Base-by-base conservation (phyloP, 1,140 invertebrate genomes). In the Ephestia elutella region DNA sequence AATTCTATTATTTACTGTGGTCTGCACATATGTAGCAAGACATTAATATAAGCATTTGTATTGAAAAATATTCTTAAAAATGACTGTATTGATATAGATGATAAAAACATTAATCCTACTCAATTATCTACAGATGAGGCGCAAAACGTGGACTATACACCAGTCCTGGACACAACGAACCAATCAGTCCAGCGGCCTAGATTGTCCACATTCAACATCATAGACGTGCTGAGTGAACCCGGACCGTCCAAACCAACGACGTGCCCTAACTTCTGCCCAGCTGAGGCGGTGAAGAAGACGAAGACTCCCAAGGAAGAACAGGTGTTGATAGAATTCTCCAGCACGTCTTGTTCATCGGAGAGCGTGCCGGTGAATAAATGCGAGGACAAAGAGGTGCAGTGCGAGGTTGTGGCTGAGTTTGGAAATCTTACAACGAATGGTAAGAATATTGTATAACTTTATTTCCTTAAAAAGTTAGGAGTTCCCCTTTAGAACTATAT, bases 181-280 rank as follows among this genome's bases (percentile, higher is more conserved):
- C 65, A 28, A n/a, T 25, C 59, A n/a, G 11, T 56, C 13, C 49
- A 62, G 8, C 9, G 53, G 17, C 63, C 50, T 0, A 7, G 57
- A 18, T 10, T 19, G n/a, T 13, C 7, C 0, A 44, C 71, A 0
- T 59, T 57, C 53, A 82, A 84, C 30, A 56, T 87, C 2, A 75
- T 85, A 2, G 84, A 87, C 58, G 69, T 75, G 15, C 60, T 84
- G 10, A 80, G 75, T 53, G 80, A 87, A 56, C 73, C 82, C 0
- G 56, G 56, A 20, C 82, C 80, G 0, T 83, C 84, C 0, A 84
- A 80, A 1, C 81, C 84, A 0, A 68, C 57, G 0, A 60, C 69
- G 8, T 76, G 68, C 55, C 35, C 56, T 0, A 75, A 77, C 49
- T 54, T 51, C 2, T 74, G 68, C 25, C 73, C 70, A 1, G 30